Evolutionary conservation across 2,888 invertebrate genomes (phyloP).

Genomic region (Hartigia nigra): DNA sequence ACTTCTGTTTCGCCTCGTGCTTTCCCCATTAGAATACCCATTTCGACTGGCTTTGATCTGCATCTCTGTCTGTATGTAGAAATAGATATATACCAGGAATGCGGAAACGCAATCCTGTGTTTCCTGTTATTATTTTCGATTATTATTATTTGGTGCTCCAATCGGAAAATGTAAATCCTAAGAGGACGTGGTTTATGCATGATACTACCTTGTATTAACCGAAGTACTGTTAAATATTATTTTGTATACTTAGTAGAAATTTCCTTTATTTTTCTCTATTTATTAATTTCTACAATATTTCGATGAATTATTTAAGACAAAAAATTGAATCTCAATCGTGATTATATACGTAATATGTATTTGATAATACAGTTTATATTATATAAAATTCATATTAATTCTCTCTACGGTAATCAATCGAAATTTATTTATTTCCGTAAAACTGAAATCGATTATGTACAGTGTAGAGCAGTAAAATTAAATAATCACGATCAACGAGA

Average conservation of each 20-base stretch:
- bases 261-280: neutral
- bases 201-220: neutral
- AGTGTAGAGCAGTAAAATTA: no score
- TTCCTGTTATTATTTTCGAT: neutral
- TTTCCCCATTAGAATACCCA: slow-evolving; percentile 27
- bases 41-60: slow-evolving; percentile 15
- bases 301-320: neutral
- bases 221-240: neutral
- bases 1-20: slow-evolving; percentile 29
- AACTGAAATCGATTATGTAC: no score
- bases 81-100: neutral
- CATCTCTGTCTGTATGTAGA: neutral
- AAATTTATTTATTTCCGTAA: no score
- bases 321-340: neutral
- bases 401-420: no score
- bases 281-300: neutral
- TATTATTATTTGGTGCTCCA: neutral
- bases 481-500: neutral
- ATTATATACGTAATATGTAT: no score
- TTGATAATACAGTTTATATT: no score
- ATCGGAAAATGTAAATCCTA: neutral
- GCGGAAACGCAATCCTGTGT: neutral
- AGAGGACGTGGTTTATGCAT: no score
- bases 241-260: neutral
- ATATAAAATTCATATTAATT: no score